Percentiles rank a stretch among this genome's conserved stretches.
Evolutionary conservation across 2,888 invertebrate species (phyloP).

Genomic region (Chalcosyrphus nemorum): DNA sequence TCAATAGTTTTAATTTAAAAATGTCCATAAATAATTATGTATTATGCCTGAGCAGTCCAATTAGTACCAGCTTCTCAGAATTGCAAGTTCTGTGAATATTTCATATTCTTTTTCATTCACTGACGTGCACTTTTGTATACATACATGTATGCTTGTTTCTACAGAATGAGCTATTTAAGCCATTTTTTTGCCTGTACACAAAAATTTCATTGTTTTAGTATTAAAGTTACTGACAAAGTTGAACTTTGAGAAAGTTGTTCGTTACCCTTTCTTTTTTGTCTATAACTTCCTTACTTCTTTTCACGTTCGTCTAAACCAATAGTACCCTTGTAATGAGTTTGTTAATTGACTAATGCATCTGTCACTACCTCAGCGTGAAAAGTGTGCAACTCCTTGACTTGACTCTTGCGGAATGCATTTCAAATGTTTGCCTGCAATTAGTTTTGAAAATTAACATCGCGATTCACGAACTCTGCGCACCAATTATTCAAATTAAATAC

Average conservation of each 20-base stretch:
- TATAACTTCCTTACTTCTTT: background rate
- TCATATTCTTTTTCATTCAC: no score
- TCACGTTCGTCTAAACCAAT: background rate
- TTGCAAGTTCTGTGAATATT: no score
- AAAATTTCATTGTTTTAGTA: no score
- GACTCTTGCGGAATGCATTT: slow-evolving; percentile 19
- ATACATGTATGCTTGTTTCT: no score
- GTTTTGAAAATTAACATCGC: slow-evolving; percentile 23
- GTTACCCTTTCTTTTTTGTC: background rate
- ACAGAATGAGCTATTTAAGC: no score
- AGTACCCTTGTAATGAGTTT: slow-evolving; percentile 32
- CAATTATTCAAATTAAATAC: slow-evolving; percentile 41
- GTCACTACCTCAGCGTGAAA: slow-evolving; percentile 39
- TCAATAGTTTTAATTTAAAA: no score
- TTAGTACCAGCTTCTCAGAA: no score
- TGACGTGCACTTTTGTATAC: no score
- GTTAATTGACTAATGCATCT: slow-evolving; percentile 47
- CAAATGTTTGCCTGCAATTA: slow-evolving; percentile 26
- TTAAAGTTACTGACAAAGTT: background rate
- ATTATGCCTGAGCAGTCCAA: no score
- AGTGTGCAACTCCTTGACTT: slow-evolving; percentile 24
- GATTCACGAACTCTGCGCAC: background rate
- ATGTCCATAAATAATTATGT: no score
- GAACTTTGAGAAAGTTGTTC: background rate
- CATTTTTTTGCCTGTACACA: background rate